Conservation (phyloP, 2,888 invertebrate genomes). For the Zygaena filipendulae region DNA sequence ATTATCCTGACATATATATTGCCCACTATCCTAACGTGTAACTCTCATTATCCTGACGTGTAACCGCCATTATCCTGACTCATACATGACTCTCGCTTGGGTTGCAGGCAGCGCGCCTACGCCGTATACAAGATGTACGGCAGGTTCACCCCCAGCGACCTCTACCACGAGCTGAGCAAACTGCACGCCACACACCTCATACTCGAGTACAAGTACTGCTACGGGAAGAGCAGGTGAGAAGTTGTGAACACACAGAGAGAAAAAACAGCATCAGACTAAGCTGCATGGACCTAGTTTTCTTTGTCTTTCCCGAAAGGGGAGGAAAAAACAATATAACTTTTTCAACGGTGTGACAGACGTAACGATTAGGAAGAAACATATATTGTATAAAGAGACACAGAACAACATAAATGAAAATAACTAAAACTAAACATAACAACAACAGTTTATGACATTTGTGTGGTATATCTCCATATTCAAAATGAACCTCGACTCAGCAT, state of each 20-base stretch:
- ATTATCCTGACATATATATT: too few species aligned
- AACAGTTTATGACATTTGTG: too few species aligned
- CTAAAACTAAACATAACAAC: too few species aligned
- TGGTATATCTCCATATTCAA: too few species aligned
- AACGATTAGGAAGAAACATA: too few species aligned
- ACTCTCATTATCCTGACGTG: too few species aligned
- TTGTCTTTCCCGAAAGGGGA: neutral
- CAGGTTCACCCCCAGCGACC: slow-evolving; percentile 74
- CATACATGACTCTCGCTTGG: slow-evolving; percentile 77
- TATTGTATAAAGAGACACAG: too few species aligned
- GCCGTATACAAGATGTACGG: slow-evolving; percentile 85
- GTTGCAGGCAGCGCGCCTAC: slow-evolving; percentile 78
- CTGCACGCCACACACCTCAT: slow-evolving; percentile 80
- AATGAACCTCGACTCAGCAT: too few species aligned
- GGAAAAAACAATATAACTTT: neutral
- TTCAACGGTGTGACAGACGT: too few species aligned
- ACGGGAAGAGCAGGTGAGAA: slow-evolving; percentile 70
- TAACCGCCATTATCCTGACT: too few species aligned
- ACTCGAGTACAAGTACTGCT: slow-evolving; percentile 77
- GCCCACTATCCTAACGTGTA: too few species aligned
- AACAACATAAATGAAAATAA: too few species aligned
- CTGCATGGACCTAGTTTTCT: neutral
- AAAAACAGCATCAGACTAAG: neutral
- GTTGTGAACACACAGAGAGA: neutral
- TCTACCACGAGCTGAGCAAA: slow-evolving; percentile 74